Evolutionary conservation across 2,888 invertebrate genomes (phyloP), one percentile per base, ranked within the genome.

Genomic region (Apamea crenata): DNA sequence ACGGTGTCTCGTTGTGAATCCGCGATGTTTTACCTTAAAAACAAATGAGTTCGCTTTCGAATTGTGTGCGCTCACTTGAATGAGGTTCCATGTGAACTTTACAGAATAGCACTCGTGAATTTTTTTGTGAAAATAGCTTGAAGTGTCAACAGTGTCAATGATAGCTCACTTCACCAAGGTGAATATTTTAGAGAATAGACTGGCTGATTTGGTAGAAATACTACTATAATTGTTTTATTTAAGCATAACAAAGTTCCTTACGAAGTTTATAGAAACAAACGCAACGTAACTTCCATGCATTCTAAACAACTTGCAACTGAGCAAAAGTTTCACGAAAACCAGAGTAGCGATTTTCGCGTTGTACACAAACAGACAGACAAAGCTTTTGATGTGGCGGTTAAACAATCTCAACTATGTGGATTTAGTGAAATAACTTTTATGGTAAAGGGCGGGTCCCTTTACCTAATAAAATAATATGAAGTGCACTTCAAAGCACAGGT

Each of bases 281-380:
- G 2, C 10, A 69, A 25, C n/a, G 21, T 50, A 83, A 61, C 1
- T 61, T 29, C 21, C 21, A 16, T 72, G 53, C 80, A 85, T 59
- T 71, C 50, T 8, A 44, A 80, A 16, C 61, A 67, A 56, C 18
- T 63, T 71, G 59, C 53, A 70, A 73, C 29, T 16, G 0, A 5
- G 18, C 8, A 8, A 66, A 82, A 68, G 68, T 86, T 82, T 70
- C 0, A 47, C 53, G 5, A 12, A 40, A 70, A 74, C 53, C 44
- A 36, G 66, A 71, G 1, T 32, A 74, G 61, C 1, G 73, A 80
- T 84, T 80, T 65, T 50, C 44, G 8, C 4, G n/a, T 74, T 47
- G 8, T 44, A n/a, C n/a, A 40, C 6, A 50, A 71, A 74, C 68
- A 85, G 75, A 72, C 32, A 53, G 0, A 75, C 85, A 16, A 74